phyloP scores from a whole-genome alignment of 2,888 invertebrate species.

The Cephalotes varians region DNA sequence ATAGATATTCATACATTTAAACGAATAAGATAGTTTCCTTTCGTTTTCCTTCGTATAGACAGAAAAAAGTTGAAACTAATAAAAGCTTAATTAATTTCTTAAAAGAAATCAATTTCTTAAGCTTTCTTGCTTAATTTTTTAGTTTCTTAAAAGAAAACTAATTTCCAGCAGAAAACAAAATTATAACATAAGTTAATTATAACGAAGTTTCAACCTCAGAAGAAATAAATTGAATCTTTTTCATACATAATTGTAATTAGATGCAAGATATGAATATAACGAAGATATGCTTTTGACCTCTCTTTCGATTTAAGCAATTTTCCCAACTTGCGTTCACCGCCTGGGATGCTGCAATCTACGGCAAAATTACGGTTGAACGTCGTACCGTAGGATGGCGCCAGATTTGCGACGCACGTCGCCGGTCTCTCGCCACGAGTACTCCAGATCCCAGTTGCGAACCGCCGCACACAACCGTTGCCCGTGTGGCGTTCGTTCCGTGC shows the following conservation, averaged over 20 bases:
- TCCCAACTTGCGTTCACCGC: background rate
- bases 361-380: background rate
- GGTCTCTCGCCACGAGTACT: conserved; percentile 19
- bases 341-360: background rate
- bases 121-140: too few species aligned
- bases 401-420: conserved; percentile 24
- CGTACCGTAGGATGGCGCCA: conserved; percentile 62
- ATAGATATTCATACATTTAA: too few species aligned
- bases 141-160: too few species aligned
- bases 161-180: too few species aligned
- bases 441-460: conserved; percentile 13
- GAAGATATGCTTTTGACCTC: background rate
- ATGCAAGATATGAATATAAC: background rate
- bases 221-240: too few species aligned
- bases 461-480: conserved; percentile 42
- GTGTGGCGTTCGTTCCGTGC: conserved; percentile 35
- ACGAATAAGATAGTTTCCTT: too few species aligned
- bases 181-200: too few species aligned
- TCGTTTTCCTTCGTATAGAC: too few species aligned
- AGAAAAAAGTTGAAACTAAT: too few species aligned
- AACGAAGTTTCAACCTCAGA: too few species aligned
- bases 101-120: too few species aligned
- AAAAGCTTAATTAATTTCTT: too few species aligned
- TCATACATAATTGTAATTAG: background rate
- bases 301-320: background rate